phyloP scores from a whole-genome alignment of 1,140 invertebrate genomes.

The Euschistus heros region DNA sequence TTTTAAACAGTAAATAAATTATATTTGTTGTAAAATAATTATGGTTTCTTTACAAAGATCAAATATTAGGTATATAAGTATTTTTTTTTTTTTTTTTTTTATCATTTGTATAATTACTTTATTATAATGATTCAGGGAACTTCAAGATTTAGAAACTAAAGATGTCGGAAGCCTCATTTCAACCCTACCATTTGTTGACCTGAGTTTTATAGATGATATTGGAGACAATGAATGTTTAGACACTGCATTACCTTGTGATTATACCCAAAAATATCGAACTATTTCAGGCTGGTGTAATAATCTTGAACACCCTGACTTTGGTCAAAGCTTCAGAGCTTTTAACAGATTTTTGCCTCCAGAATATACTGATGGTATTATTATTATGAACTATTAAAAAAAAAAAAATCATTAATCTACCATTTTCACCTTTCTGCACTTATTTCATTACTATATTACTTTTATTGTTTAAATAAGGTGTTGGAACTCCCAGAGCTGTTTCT shows the following conservation, averaged over 20 bases:
- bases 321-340: conserved; percentile 75
- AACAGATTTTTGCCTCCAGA: conserved; percentile 69
- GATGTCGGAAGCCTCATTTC: conserved; percentile 38
- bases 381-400: too few relatives aligned
- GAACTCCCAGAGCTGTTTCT: conserved; percentile 57
- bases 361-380: conserved; percentile 70
- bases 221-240: conserved; percentile 34
- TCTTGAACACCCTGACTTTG: conserved; percentile 69
- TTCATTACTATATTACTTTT: too few relatives aligned
- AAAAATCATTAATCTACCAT: too few relatives aligned
- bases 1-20: too few relatives aligned
- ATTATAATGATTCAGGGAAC: conserved; percentile 26
- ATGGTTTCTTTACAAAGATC: too few relatives aligned
- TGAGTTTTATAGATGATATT: conserved; percentile 37
- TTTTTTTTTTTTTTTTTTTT: too few relatives aligned
- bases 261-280: conserved; percentile 66
- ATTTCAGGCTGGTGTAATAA: conserved; percentile 87
- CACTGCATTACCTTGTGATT: conserved; percentile 52
- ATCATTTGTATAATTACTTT: too few relatives aligned
- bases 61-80: too few relatives aligned
- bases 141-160: conserved; percentile 36
- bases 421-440: too few relatives aligned
- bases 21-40: too few relatives aligned
- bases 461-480: conserved; percentile 44
- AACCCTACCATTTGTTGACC: conserved; percentile 35